Percentiles rank a stretch among this genome's conserved stretches.
These are phyloP conservation scores for Leptura quadrifasciata DNA, from an alignment of 2,888 invertebrate species.

Conservation along the genomic window DNA sequence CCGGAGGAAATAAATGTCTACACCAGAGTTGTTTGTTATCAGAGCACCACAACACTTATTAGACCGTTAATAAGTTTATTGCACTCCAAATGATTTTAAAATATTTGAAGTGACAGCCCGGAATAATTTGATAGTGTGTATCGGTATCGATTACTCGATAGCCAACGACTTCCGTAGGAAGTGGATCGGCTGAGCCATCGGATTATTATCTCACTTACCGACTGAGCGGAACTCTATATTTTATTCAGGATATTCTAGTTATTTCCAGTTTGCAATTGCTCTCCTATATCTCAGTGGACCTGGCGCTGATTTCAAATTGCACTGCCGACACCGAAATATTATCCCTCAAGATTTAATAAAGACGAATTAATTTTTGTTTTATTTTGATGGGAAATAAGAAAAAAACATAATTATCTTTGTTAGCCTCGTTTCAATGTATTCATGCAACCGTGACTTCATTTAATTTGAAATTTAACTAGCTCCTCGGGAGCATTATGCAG, in stretches of 20 bases:
- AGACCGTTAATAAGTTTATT: conserved; percentile 43
- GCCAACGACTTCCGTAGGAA: conserved; percentile 58
- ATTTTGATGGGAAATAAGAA: conserved; percentile 49
- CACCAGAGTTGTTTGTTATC: conserved; percentile 49
- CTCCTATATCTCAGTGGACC: conserved; percentile 63
- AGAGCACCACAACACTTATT: conserved; percentile 30
- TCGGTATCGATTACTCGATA: conserved; percentile 53
- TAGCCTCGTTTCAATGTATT: conserved; percentile 45
- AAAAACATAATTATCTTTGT: conserved; percentile 54
- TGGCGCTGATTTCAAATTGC: conserved; percentile 64
- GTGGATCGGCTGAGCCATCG: conserved; percentile 62
- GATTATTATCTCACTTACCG: conserved; percentile 69
- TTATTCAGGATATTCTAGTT: conserved; percentile 70
- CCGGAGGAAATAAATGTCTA: conserved; percentile 29
- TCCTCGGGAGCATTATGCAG: conserved; percentile 34
- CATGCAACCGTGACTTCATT: conserved; percentile 42
- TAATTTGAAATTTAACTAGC: conserved; percentile 48
- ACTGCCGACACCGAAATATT: conserved; percentile 46
- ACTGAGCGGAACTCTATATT: conserved; percentile 68
- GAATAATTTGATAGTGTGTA: conserved; percentile 54
- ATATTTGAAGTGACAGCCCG: conserved; percentile 52
- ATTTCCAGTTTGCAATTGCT: conserved; percentile 68
- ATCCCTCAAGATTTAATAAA: conserved; percentile 48
- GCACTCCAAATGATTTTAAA: conserved; percentile 47
- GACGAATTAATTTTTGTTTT: conserved; percentile 53